Base-by-base conservation (phyloP, 2,888 invertebrate genomes). In the Lochmaea capreae region DNA sequence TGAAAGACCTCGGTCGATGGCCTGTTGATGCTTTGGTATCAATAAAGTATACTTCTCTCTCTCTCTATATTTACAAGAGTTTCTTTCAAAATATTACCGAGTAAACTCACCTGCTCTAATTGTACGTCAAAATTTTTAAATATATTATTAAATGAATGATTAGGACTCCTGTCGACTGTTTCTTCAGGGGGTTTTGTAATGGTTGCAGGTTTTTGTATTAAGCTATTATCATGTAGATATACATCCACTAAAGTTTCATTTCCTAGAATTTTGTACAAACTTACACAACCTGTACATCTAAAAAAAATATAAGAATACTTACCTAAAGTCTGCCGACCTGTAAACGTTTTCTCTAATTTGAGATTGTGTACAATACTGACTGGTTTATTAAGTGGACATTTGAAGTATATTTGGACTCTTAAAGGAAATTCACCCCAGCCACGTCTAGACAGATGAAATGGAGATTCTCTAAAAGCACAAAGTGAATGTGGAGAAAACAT, bases 371-470 rank as follows among this genome's bases (percentile, higher is more conserved):
- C 91, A 14, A 97, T 88, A 79, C 93, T 92, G 42, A 95, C 91
- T 0, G 95, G 94, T 75, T 95, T 93, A 85, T 97, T 95, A 16
- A 92, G 86, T 9, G 89, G 85, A 71, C 93, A 92, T 54, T 90
- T 88, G 85, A 97, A 97, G 86, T 93, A 93, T 1, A 97, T 88
- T 85, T 95, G 94, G 3, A 96, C 90, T 67, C 93, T 88, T 6
- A 96, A 90, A 0, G 95, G 95, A 88, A 97, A 97, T 88, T 97
- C 97, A 12, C 97, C 97, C 97, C 97, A 97, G 18, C 97, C 97
- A 73, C 95, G 91, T 52, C 96, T 89, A 0, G 94, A 92, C 72
- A 97, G 86, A 87, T 96, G 95, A 89, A 94, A 97, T 0, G 97
- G 97, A 0, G 94, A 90, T 49, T 91, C 89, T 72, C 94, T 94